These are phyloP conservation scores for Taeniopygia guttata DNA, from an alignment of 2,797 vertebrate species.

Conservation along the genomic window DNA sequence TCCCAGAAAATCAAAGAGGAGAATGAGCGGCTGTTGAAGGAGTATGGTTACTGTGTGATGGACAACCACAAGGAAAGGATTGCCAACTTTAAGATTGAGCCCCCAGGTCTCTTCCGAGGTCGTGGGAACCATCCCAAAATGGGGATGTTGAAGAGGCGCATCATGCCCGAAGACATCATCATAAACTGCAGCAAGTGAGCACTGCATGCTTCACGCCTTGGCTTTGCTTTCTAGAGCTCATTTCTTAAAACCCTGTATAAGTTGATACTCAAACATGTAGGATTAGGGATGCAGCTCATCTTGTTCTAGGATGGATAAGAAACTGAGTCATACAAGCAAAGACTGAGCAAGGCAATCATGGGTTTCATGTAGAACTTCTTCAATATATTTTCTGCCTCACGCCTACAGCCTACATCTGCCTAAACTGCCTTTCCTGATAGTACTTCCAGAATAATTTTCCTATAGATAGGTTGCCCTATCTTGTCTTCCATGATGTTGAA, in stretches of 20 bases:
- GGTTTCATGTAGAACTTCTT: neutral
- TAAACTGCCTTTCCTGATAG: neutral
- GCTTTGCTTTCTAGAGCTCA: neutral
- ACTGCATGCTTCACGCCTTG: neutral
- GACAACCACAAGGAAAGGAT: conserved; percentile 95
- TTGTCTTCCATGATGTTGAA: neutral
- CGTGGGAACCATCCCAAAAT: conserved; percentile 95
- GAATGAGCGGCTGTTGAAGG: conserved; percentile 88
- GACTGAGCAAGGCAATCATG: neutral
- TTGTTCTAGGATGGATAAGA: neutral
- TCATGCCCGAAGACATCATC: conserved; percentile 91
- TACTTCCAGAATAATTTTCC: neutral
- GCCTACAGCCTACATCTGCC: neutral
- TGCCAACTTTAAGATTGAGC: conserved; percentile 94
- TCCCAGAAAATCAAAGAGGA: conserved; percentile 92
- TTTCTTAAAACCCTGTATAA: neutral
- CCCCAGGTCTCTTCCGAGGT: conserved; percentile 90
- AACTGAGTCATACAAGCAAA: neutral
- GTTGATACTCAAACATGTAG: neutral
- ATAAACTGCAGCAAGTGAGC: conserved; percentile 97
- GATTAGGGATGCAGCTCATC: neutral
- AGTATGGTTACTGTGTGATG: conserved; percentile 94
- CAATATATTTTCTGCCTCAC: neutral
- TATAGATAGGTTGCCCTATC: neutral
- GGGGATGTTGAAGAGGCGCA: conserved; percentile 93